Evolutionary conservation across 2,113 vertebrate species (phyloP), one percentile per base, ranked within the genome.

Genomic region (Notothenia coriiceps): DNA sequence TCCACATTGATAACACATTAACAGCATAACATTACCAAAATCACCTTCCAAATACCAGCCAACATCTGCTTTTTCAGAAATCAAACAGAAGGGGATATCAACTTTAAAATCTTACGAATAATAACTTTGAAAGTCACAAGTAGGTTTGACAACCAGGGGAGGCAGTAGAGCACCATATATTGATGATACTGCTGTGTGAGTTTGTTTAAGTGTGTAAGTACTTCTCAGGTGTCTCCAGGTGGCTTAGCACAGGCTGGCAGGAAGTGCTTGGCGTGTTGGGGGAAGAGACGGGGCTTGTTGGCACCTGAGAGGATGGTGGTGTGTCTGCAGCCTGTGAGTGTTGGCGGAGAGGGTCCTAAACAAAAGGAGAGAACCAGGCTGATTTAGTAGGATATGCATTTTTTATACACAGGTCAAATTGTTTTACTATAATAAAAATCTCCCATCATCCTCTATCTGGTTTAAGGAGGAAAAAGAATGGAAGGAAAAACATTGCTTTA

Each of bases 161-260:
- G 44, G 15, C 51, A n/a, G 33, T n/a, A 20, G 18, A 60, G 56
- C 52, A 6, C 20, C 67, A 29, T 54, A 18, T 5, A 50, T 10
- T 52, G 6, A 13, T 14, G 11, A 12, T 50, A 17, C 22, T 29
- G 4, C 8, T 49, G 44, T 65, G 14, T 9, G 62, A 49, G 13
- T 18, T 3, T 25, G 20, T 64, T 65, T 13, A 35, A 11, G 14
- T 9, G 20, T 33, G 22, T 50, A 33, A 4, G 5, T 69, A 55
- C 89, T 44, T 81, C 25, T 81, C 74, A 54, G 67, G 92, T 86
- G 82, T 88, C 29, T 96, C 96, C 9, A 95, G 95, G 8, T 93
- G 89, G 82, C 95, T 97, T 72, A 95, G 93, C 35, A 86, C 88
- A 5, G 94, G 94, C 56, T 95, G 94, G 2, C 94, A 94, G 3